Evolutionary conservation across 2,888 invertebrate genomes (phyloP), one percentile per base, ranked within the genome.

Genomic region (Patella depressa): DNA sequence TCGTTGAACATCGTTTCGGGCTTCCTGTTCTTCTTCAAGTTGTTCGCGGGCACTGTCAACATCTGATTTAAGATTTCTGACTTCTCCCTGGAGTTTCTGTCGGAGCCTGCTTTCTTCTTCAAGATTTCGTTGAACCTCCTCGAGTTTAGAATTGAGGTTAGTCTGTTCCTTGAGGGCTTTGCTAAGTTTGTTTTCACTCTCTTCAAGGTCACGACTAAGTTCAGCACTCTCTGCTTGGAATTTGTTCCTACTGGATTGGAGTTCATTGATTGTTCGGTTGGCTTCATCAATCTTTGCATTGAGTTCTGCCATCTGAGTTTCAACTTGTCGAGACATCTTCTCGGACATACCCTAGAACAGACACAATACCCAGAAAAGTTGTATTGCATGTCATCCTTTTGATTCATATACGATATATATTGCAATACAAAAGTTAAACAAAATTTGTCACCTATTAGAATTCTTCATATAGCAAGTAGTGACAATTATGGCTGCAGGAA

Each of bases 41-140:
- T 98, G 98, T 93, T 99, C 99, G 91, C 98, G 96, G 93, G 98
- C 95, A 94, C 97, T 97, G 94, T 99, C 99, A 93, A 98, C 94
- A 93, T 99, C 99, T 94, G 98, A 97, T 93, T 98, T 97, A 93
- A 98, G 93, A 94, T 98, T 99, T 93, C 98, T 97, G 96, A 97
- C 97, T 94, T 98, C 98, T 93, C 85, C 85, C 84, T 87, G 87
- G 69, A 86, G 80, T 81, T 89, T 89, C 73, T 80, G 45, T 73
- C 89, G 85, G 74, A 91, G 90, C 53, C 93, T 88, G 83, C 89
- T 94, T 93, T 99, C 98, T 92, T 99, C 98, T 93, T 99, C 98
- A 91, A 98, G 97, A 92, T 97, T 94, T 92, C 98, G 95, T 95
- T 97, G 98, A 93, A 97, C 96, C 93, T 99, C 99, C 93, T 99